Base-by-base conservation (phyloP, 2,888 invertebrate genomes). In the Eupelmus urozonus region DNA sequence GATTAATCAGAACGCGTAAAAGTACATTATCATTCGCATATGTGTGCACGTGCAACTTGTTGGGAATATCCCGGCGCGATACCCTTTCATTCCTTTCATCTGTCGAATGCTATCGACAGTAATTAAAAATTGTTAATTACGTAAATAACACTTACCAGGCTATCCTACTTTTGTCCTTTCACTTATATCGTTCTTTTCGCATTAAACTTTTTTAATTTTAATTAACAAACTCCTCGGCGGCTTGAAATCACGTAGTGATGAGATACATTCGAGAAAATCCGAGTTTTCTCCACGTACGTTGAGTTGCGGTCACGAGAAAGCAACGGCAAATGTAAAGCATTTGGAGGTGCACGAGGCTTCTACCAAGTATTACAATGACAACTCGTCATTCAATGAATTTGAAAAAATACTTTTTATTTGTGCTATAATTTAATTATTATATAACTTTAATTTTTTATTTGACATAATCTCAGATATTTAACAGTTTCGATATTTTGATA, bases 101-200 rank as follows among this genome's bases (percentile, higher is more conserved):
- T 16, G 11, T 20, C 25, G 23, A 16, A 27, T 27, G n/a, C 63
- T 9, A 42, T 62, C 42, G 57, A 18, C 4, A 11, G 49, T n/a
- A 71, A 71, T 71, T 71, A 60, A 49, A 71, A 71, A 23, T 71
- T 5, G 13, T 34, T 59, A 71, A 60, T 71, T 71, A 71, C 70
- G 60, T 29, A 60, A 71, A 71, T 59, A 59, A 27, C 60, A 18
- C 20, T 42, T 40, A 13, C 25, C 40, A 16, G 40, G n/a, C n/a
- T 69, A 57, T 42, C 4, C 18, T 49, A 62, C 27, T 71, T 51
- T 63, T 42, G 49, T 60, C 70, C 70, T 71, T 71, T 71, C 70
- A 71, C 70, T 55, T 13, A 18, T n/a, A 53, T 23, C 55, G 34
- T 40, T 34, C 23, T 23, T 53, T 23, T 53, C 18, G 25, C 51